A percentile compares a stretch with the other conserved stretches of the same genome.
Evolutionary conservation across 2,113 vertebrate species (phyloP).

Genomic region (Ochotona princeps): DNA sequence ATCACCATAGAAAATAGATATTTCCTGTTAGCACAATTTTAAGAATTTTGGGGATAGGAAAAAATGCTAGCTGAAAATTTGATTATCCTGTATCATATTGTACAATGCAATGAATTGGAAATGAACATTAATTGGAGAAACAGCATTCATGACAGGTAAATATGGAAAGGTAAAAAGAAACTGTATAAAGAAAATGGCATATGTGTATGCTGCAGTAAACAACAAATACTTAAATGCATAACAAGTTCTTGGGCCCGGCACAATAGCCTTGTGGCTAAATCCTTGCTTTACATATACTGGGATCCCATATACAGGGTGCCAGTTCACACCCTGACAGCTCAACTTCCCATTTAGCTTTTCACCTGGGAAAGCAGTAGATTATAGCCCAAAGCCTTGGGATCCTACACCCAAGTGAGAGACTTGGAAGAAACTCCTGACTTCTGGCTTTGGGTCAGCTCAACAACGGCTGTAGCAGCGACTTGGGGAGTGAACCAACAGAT

Average conservation of each 20-base stretch:
- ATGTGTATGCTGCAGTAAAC: background rate
- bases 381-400: no score
- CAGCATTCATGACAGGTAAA: conserved; percentile 49
- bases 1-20: conserved; percentile 84
- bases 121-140: conserved; percentile 64
- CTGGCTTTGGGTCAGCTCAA: no score
- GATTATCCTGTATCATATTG: conserved; percentile 76
- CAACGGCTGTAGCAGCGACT: no score
- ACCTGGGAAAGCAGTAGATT: no score
- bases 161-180: conserved; percentile 40
- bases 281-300: no score
- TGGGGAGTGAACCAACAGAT: no score
- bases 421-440: no score
- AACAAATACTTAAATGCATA: background rate
- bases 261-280: no score
- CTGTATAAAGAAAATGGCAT: conserved; percentile 49
- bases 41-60: conserved; percentile 64
- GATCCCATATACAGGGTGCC: no score
- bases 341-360: no score
- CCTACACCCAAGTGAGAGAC: no score
- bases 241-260: background rate
- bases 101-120: conserved; percentile 67
- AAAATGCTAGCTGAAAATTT: conserved; percentile 62
- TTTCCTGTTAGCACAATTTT: conserved; percentile 80
- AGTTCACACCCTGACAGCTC: no score